Base-by-base conservation (phyloP, 2,797 vertebrate genomes). In the Pristis pectinata region DNA sequence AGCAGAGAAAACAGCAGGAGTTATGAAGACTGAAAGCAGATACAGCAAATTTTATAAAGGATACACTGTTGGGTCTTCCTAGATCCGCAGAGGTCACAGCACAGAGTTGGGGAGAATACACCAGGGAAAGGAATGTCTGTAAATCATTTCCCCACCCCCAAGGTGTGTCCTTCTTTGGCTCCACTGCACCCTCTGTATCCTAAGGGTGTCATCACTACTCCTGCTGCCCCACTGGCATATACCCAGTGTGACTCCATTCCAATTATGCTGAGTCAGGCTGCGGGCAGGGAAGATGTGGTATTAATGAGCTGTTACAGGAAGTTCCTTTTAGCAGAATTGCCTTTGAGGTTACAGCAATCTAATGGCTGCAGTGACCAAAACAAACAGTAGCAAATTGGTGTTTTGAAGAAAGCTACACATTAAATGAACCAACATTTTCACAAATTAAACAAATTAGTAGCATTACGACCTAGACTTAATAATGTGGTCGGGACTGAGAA, bases 281-380 rank as follows among this genome's bases (percentile, higher is more conserved):
- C 61, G 87, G 87, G n/a, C n/a, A 22, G 87, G 85, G 87, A 91
- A 91, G n/a, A 59, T 91, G 87, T 67, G 87, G 87, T 91, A 91
- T 91, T 91, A 91, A 91, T 91, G 87, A 91, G 87, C 34, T 27
- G 59, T 91, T 91, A 64, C 87, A 91, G 87, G 87, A 91, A 91
- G 87, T 91, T 67, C 87, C 87, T 24, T 91, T 91, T 64, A 91
- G 67, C 87, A 91, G 87, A 59, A 91, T 91, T 91, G 87, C 87
- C 61, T 91, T 91, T 91, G 87, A 91, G 87, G 87, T 91, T 91
- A 91, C 59, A n/a, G 87, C 61, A 91, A 41, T 67, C 87, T 67
- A 91, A 91, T 64, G 59, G 19, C 59, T 91, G 61, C 19, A 9
- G 41, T 67, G n/a, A 41, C 59, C 61, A 91, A 91, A 91, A 91